phyloP scores from a whole-genome alignment of 2,888 invertebrate genomes.

The Eupithecia subumbrata region DNA sequence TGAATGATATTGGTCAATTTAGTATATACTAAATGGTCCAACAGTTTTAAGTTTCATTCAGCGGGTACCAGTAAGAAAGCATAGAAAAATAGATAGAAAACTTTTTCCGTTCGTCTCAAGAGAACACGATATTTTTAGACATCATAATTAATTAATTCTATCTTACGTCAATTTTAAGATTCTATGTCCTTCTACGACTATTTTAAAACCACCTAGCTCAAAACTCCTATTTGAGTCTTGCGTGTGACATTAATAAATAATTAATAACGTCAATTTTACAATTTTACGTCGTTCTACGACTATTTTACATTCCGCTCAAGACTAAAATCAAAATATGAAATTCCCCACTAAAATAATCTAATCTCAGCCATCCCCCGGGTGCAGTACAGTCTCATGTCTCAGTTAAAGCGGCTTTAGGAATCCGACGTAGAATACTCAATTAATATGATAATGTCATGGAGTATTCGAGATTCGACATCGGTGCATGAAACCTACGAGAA shows the following conservation, averaged over 20 bases:
- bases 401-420: constrained; percentile 67
- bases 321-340: constrained; percentile 5
- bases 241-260: too few relatives aligned
- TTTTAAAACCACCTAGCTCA: too few relatives aligned
- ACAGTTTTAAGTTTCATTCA: too few relatives aligned
- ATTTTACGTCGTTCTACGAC: too few relatives aligned
- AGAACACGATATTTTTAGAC: neutral
- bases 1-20: too few relatives aligned
- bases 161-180: too few relatives aligned
- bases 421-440: constrained; percentile 74
- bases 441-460: constrained; percentile 81
- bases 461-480: constrained; percentile 56
- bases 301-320: neutral
- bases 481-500: constrained; percentile 48
- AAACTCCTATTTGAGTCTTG: too few relatives aligned
- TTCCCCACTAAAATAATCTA: constrained; percentile 6
- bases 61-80: too few relatives aligned
- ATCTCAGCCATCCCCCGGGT: neutral
- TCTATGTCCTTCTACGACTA: too few relatives aligned
- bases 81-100: too few relatives aligned
- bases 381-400: constrained; percentile 41
- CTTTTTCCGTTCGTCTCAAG: neutral
- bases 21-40: too few relatives aligned
- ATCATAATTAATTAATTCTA: neutral
- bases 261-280: too few relatives aligned